Conservation (phyloP, 1,140 invertebrate species). For the Pseudomyrmex sp. region DNA sequence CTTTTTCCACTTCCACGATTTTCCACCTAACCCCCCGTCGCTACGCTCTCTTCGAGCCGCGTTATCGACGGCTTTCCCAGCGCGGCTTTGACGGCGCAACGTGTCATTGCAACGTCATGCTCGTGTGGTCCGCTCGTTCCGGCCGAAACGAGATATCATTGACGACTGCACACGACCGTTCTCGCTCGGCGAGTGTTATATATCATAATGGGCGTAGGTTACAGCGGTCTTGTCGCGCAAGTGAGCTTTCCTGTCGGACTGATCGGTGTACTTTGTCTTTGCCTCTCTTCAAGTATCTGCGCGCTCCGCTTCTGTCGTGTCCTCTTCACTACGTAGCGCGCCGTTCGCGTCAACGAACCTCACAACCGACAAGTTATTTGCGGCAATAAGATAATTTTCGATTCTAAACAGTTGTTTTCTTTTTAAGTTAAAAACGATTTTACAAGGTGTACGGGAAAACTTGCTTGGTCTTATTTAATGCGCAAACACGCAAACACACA, state of each 20-base stretch:
- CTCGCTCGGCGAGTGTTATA: slow-evolving; percentile 63
- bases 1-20: background rate
- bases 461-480: background rate
- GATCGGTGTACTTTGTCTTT: slow-evolving; percentile 28
- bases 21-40: background rate
- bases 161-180: slow-evolving; percentile 46
- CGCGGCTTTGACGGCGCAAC: slow-evolving; percentile 7
- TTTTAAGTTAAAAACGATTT: slow-evolving; percentile 19
- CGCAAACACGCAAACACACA: too few relatives aligned
- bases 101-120: slow-evolving; percentile 40
- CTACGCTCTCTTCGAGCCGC: background rate
- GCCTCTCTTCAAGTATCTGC: background rate
- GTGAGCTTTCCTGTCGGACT: slow-evolving; percentile 28
- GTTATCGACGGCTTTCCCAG: slow-evolving; percentile 62
- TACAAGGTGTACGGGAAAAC: background rate
- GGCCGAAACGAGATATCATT: slow-evolving; percentile 78
- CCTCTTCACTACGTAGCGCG: background rate
- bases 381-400: slow-evolving; percentile 18
- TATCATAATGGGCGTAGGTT: slow-evolving; percentile 70
- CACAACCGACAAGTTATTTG: slow-evolving; percentile 4
- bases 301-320: background rate
- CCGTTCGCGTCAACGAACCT: slow-evolving; percentile 50
- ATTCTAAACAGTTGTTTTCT: background rate
- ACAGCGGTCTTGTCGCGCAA: slow-evolving; percentile 49
- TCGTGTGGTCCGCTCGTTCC: slow-evolving; percentile 47